These are phyloP conservation scores for Sphecodes monilicornis DNA, from an alignment of 2,888 invertebrate species.

Conservation along the genomic window DNA sequence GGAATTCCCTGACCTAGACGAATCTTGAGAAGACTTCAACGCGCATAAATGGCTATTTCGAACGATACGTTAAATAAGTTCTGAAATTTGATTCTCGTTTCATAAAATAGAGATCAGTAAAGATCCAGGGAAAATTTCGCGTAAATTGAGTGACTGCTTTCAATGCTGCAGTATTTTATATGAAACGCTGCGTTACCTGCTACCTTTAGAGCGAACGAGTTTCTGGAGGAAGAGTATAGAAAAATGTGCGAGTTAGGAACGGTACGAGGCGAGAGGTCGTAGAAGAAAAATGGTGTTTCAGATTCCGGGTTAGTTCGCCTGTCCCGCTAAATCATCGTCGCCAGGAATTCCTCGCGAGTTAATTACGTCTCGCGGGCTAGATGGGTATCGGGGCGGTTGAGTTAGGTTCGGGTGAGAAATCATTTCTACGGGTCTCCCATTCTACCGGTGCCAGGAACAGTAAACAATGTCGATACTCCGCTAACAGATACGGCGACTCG, in stretches of 20 bases:
- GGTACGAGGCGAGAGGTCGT: neutral
- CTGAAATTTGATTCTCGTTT: too few species aligned
- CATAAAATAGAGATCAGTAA: neutral
- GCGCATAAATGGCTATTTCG: too few species aligned
- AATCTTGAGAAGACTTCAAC: too few species aligned
- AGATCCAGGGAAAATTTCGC: neutral
- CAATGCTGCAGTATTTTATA: too few species aligned
- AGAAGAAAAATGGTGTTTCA: neutral
- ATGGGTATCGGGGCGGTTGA: neutral
- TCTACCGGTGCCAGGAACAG: neutral
- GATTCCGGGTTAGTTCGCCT: neutral
- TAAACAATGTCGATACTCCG: conserved; percentile 24
- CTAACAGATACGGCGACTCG: conserved; percentile 13
- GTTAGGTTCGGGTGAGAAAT: neutral
- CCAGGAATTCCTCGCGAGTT: neutral
- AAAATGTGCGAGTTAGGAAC: neutral
- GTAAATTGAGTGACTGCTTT: neutral
- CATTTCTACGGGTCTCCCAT: neutral
- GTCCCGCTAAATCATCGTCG: neutral
- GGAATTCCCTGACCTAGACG: too few species aligned
- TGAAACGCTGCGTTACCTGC: too few species aligned
- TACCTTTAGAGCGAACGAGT: neutral
- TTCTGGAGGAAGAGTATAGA: neutral
- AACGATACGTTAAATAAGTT: too few species aligned
- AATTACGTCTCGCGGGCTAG: conserved; percentile 4